phyloP scores from a whole-genome alignment of 2,113 vertebrate genomes.

The Phycodurus eques region DNA sequence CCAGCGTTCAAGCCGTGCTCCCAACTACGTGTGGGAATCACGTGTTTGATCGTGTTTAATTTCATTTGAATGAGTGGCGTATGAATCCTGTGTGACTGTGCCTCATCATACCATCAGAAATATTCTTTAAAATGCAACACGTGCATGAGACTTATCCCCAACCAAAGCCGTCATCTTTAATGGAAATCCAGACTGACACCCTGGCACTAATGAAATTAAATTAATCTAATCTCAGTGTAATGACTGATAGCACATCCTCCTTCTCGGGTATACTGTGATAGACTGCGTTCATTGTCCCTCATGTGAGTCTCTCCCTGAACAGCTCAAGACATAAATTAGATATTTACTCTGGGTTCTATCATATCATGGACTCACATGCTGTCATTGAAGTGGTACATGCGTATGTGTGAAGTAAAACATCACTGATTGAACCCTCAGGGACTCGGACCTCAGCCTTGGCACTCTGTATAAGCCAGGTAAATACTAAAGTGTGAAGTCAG shows the following conservation, averaged over 20 bases:
- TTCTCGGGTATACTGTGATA: slow-evolving; percentile 4
- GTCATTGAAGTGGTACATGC: slow-evolving; percentile 4
- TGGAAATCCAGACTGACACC: slow-evolving; percentile 52
- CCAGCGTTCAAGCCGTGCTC: slow-evolving; percentile 13
- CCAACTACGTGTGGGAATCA: slow-evolving; percentile 30
- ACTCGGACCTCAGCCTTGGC: slow-evolving; percentile 11
- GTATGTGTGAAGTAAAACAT: slow-evolving; percentile 27
- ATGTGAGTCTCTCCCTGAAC: slow-evolving; percentile 10
- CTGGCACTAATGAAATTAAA: slow-evolving; percentile 53
- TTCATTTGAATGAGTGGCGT: slow-evolving; percentile 66
- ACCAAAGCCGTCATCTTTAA: slow-evolving; percentile 44
- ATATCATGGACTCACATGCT: slow-evolving; percentile 22
- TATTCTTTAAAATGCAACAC: slow-evolving; percentile 17
- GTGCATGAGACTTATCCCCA: slow-evolving; percentile 35
- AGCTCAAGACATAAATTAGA: slow-evolving; percentile 25
- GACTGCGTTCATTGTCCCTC: background rate
- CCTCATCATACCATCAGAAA: slow-evolving; percentile 40
- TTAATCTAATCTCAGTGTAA: slow-evolving; percentile 41
- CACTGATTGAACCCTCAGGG: slow-evolving; percentile 31
- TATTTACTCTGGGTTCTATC: slow-evolving; percentile 31
- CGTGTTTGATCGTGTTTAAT: slow-evolving; percentile 57
- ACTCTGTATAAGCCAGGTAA: slow-evolving; percentile 24
- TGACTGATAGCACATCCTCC: slow-evolving; percentile 41
- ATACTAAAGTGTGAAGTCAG: slow-evolving; percentile 13
- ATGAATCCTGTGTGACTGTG: slow-evolving; percentile 34